Evolutionary conservation across 2,888 invertebrate genomes (phyloP).

Genomic region (Emmelina monodactyla): DNA sequence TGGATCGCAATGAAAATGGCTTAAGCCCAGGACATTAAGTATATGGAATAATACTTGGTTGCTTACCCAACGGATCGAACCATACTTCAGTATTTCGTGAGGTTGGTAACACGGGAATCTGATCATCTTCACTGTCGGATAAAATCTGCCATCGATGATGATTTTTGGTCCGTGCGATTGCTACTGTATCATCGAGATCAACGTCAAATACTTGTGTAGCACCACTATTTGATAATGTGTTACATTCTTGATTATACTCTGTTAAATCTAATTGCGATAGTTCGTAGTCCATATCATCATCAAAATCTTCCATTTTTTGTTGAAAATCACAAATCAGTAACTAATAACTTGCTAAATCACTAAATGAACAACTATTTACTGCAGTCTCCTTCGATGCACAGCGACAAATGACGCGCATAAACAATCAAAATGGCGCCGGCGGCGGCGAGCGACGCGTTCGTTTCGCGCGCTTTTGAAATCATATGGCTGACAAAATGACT

Average conservation of each 20-base stretch:
- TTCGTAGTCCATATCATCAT: conserved; percentile 12
- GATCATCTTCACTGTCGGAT: conserved; percentile 9
- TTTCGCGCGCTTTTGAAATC: conserved; percentile 10
- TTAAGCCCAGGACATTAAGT: conserved; percentile 8
- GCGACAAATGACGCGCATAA: conserved; percentile 10
- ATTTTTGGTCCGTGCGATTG: conserved; percentile 13
- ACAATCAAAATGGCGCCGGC: conserved; percentile 1
- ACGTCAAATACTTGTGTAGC: conserved; percentile 8
- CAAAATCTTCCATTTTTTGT: conserved; percentile 9
- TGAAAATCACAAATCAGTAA: conserved; percentile 12
- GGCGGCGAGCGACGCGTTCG: conserved; percentile 5
- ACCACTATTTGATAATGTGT: conserved; percentile 11
- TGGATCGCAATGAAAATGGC: conserved; percentile 12
- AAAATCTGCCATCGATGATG: conserved; percentile 12
- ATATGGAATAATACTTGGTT: conserved; percentile 11
- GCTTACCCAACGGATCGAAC: conserved; percentile 10
- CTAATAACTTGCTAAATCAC: conserved; percentile 11
- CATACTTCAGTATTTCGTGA: conserved; percentile 9
- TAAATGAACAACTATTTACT: conserved; percentile 10
- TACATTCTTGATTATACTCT: conserved; percentile 4
- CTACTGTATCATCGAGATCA: conserved; percentile 12
- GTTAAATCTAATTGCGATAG: conserved; percentile 11
- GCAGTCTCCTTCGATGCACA: conserved; percentile 11
- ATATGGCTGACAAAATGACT: conserved; percentile 7
- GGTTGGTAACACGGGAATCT: conserved; percentile 8